Base-by-base conservation (phyloP, 2,797 vertebrate species). In the Sebastes diaconus region DNA sequence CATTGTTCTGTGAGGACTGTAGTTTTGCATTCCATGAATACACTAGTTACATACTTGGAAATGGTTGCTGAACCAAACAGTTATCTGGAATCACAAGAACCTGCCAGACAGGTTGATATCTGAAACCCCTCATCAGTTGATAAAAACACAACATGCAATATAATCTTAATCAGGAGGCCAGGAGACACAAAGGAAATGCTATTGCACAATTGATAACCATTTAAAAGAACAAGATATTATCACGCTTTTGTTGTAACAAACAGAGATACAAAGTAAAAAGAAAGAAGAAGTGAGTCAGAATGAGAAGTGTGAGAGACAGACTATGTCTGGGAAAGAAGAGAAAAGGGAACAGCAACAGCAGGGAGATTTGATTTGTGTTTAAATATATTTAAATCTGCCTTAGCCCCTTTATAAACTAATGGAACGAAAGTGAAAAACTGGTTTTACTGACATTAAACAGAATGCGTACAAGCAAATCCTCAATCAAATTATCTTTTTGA, bases 231-330 rank as follows among this genome's bases (percentile, higher is more conserved):
- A 55, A 69, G 46, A 70, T 24, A 42, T 14, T 11, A 46, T 67
- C 12, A 34, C 1, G 2, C 25, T 22, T 65, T 55, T 87, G 54
- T 46, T 16, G 7, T 11, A 14, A 66, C 4, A 65, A 12, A 73
- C 9, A 52, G 27, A 34, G 13, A 42, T 22, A 25, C 3, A 14
- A 59, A 57, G 8, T 32, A n/a, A 59, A 60, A 64, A 57, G n/a
- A 73, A 57, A 10, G 6, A 32, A 68, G 69, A 77, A 24, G 50
- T 18, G 39, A 73, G 36, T n/a, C 27, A 74, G 27, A 32, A 36
- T 4, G 27, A 85, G 22, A 75, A 73, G 67, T 63, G 59, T 32
- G 27, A 54, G 32, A 75, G 42, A 59, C n/a, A 52, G 30, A 65
- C 20, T 2, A 25, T 52, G 12, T 14, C 54, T 22, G 29, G 14